phyloP scores from a whole-genome alignment of 2,113 vertebrate genomes.

The Orientallactaga bullata region DNA sequence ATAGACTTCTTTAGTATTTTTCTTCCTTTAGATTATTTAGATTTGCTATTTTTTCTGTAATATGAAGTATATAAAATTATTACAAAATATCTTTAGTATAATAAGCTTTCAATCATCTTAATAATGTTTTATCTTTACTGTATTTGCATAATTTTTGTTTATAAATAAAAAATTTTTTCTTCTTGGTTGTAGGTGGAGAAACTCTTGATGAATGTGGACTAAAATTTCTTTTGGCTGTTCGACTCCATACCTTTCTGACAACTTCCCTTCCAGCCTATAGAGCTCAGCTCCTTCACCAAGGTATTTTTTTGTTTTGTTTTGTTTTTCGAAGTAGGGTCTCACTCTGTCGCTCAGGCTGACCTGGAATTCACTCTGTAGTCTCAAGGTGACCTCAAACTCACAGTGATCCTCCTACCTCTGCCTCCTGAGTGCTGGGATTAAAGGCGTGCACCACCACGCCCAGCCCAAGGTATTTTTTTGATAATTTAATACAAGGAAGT shows the following conservation, averaged over 20 bases:
- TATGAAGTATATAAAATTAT: neutral
- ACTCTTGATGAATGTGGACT: constrained; percentile 98
- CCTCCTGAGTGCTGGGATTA: no score
- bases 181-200: constrained; percentile 91
- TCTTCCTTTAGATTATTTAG: constrained; percentile 46
- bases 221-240: constrained; percentile 96
- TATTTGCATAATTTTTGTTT: constrained; percentile 16
- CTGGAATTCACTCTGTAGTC: no score
- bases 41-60: neutral
- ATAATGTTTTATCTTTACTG: neutral
- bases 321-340: no score
- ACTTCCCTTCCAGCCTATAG: constrained; percentile 95
- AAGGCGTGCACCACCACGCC: no score
- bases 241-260: constrained; percentile 96
- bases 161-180: constrained; percentile 50
- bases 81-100: neutral
- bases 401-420: no score
- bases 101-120: constrained; percentile 4
- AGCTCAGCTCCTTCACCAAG: constrained; percentile 95
- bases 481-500: constrained; percentile 10
- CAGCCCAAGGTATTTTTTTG: no score
- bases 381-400: no score
- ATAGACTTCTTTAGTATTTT: neutral
- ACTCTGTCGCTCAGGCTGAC: no score
- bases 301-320: no score